Conservation (phyloP, 2,888 invertebrate genomes). For the Odontocerum albicorne region DNA sequence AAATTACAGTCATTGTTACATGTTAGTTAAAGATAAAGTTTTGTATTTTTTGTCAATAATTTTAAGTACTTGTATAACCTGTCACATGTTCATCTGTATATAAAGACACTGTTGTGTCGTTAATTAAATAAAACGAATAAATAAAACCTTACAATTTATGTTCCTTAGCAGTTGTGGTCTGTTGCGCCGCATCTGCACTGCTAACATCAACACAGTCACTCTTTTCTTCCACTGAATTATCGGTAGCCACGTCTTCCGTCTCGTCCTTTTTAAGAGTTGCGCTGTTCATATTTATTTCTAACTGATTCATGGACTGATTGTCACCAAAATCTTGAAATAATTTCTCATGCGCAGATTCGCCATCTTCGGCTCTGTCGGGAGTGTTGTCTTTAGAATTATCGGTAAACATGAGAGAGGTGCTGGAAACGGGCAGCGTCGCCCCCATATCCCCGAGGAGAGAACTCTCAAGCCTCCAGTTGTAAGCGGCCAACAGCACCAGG, state of each 20-base stretch:
- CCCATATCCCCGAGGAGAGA: conserved; percentile 89
- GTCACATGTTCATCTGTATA: too few relatives aligned
- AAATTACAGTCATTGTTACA: too few relatives aligned
- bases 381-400: conserved; percentile 47
- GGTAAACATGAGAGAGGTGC: conserved; percentile 48
- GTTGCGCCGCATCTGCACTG: conserved; percentile 9
- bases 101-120: too few relatives aligned
- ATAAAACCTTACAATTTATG: conserved; percentile 2
- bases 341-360: too few relatives aligned
- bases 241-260: too few relatives aligned
- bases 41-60: too few relatives aligned
- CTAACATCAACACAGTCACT: conserved; percentile 1
- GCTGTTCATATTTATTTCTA: neutral
- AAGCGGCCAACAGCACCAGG: conserved; percentile 80
- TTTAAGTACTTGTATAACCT: too few relatives aligned
- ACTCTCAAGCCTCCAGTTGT: conserved; percentile 91
- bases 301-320: too few relatives aligned
- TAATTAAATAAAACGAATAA: neutral
- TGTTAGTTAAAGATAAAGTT: too few relatives aligned
- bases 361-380: conserved; percentile 37
- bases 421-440: conserved; percentile 46
- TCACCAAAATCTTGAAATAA: too few relatives aligned
- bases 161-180: conserved; percentile 2
- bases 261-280: neutral
- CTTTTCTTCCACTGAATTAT: too few relatives aligned